Base-by-base conservation (phyloP, 2,797 vertebrate species). In the Lepus townsendii region DNA sequence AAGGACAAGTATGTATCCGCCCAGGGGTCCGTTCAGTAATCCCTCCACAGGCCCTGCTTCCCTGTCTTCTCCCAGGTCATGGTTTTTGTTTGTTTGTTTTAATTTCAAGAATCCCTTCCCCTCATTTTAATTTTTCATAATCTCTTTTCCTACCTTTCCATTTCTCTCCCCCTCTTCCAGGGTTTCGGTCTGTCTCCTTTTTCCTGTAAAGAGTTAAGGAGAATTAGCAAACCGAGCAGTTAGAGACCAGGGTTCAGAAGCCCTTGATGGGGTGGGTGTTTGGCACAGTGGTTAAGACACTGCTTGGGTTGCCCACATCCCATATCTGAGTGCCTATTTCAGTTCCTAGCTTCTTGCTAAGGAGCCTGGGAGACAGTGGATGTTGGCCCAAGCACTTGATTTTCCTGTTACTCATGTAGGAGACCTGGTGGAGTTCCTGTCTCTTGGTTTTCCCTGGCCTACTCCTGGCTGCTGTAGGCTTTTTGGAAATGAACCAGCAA, bases 1-100 rank as follows among this genome's bases (percentile, higher is more conserved):
- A 97, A 96, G 88, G 32, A 85, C 79, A 96, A 94, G 93, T 93
- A 73, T 92, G 86, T 90, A 63, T 88, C 93, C 90, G 82, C 79
- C 84, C 86, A 94, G 83, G 83, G 85, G 91, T 93, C 85, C 60
- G 19, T 94, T 93, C 90, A 73, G 96, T 96, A 95, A 95, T 60
- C 87, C 78, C 75, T 88, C 83, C 60, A 32, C 50, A 60, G 0
- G 13, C 47, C 75, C 47, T 80, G 83, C 63, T 26, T 95, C 83
- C 32, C 47, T 71, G 50, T 32, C 69, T 93, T 75, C 82, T 86
- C 68, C 76, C 88, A 92, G 69, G 78, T 60, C 93, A 79, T 42
- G 42, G 50, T 57, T 77, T 75, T 90, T 82, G n/a, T 20, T 73
- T 14, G 10, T 57, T 8, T 20, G 52, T 27, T 86, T 68, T 66